Base-by-base conservation (phyloP, 1,140 invertebrate genomes). In the Hylaeus anthracinus region DNA sequence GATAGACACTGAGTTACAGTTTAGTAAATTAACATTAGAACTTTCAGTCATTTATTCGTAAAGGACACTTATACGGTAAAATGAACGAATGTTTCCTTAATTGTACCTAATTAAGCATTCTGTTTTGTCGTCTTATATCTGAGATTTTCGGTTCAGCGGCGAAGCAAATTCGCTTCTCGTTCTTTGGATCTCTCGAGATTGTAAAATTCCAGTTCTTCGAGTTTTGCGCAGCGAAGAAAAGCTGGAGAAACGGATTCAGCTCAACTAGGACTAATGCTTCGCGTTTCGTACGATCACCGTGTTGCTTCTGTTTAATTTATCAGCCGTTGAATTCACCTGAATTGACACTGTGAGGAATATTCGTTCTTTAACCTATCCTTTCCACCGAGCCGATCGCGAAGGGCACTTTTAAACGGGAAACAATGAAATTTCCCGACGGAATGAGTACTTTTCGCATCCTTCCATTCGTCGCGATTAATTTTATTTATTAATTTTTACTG, bases 1-100 rank as follows among this genome's bases (percentile, higher is more conserved):
- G 26, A 5, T 55, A 66, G 51, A 41, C 39, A 67, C 26, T 51
- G 65, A 51, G 37, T 37, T 12, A 51, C 5, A 66, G 15, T 10
- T 37, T 14, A n/a, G 56, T 48, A 48, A 60, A 48, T 58, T 48
- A 69, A n/a, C 4, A 41, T 43, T 37, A 55, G 9, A 39, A 58
- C 43, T 48, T 65, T 69, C 74, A 51, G 39, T 76, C 14, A 58
- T 76, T 51, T n/a, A 15, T 56, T 76, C 5, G 8, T 1, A 39
- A 76, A 69, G 64, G 64, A 69, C 51, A 76, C 74, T 76, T 69
- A 58, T 58, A 48, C 9, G 41, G 43, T 76, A 58, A n/a, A 69
- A 14, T 15, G 39, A 69, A 9, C 72, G 37, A 65, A 43, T n/a
- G 39, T 15, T 37, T 45, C 10, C 26, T 69, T 58, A 76, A 69